Conservation (phyloP, 2,888 invertebrate species). For the Cataglyphis rosenhaueri region DNA sequence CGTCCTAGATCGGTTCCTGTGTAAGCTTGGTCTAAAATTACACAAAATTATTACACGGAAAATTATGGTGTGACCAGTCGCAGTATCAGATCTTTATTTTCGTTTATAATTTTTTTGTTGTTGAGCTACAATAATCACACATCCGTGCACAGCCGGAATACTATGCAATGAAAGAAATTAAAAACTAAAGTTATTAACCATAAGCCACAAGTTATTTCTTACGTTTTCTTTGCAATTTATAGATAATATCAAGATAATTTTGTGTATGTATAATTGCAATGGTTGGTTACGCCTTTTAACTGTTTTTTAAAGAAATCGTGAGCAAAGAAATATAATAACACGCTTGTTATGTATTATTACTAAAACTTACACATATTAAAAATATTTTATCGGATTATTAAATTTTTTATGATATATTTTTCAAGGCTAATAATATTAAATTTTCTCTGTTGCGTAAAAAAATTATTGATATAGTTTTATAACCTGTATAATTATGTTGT, state of each 20-base stretch:
- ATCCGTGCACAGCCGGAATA: neutral
- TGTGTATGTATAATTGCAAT: constrained; percentile 2
- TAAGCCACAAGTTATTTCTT: constrained; percentile 3
- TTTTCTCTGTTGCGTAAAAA: neutral
- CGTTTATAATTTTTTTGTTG: constrained; percentile 8
- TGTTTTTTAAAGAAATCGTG: constrained; percentile 22
- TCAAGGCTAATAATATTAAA: neutral
- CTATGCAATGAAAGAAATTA: constrained; percentile 16
- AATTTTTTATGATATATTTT: neutral
- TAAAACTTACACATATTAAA: neutral
- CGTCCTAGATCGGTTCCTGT: constrained; percentile 52
- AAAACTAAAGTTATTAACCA: constrained; percentile 11
- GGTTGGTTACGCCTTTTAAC: constrained; percentile 21
- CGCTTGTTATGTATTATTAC: neutral
- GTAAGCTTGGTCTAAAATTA: constrained; percentile 47
- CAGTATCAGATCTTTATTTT: constrained; percentile 30
- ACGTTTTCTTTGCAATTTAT: neutral
- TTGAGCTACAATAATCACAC: neutral
- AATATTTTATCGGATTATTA: neutral
- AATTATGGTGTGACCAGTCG: constrained; percentile 40
- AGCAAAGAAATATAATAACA: neutral
- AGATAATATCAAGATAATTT: constrained; percentile 12
- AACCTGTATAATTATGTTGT: neutral
- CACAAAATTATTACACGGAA: constrained; percentile 7
- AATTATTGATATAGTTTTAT: neutral